Conservation (phyloP, 2,888 invertebrate species). For the Spialia ferax region DNA sequence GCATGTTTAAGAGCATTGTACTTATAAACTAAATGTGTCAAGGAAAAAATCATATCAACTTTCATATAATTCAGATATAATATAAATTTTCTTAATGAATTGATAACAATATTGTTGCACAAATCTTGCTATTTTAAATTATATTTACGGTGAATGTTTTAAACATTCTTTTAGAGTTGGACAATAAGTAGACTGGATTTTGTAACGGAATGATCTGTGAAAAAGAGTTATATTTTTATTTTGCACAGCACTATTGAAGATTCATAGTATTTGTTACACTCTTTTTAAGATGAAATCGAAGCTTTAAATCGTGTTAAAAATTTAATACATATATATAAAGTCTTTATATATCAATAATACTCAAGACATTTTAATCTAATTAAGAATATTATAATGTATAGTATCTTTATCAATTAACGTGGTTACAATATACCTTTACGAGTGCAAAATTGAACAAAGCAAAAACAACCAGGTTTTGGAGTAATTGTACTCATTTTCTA, state of each 20-base stretch:
- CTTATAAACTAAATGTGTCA: constrained; percentile 38
- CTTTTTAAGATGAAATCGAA: constrained; percentile 77
- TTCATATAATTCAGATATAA: constrained; percentile 21
- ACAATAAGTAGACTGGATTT: constrained; percentile 78
- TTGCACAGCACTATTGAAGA: constrained; percentile 49
- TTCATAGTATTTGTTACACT: constrained; percentile 57
- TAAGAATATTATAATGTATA: constrained; percentile 28
- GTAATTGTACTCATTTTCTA: not conserved
- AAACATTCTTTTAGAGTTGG: constrained; percentile 73
- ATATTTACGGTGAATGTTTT: constrained; percentile 62
- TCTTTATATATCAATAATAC: constrained; percentile 37
- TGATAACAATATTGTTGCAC: constrained; percentile 24
- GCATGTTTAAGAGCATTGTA: constrained; percentile 43
- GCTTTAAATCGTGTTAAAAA: constrained; percentile 82
- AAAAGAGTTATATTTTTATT: constrained; percentile 40
- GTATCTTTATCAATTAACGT: constrained; percentile 27
- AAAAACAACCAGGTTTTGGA: not conserved
- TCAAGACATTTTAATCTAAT: constrained; percentile 40
- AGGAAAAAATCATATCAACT: constrained; percentile 42
- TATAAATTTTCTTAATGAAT: constrained; percentile 1
- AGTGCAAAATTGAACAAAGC: constrained; percentile 25
- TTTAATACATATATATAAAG: constrained; percentile 50
- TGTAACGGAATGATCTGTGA: constrained; percentile 44
- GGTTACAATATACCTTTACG: not conserved
- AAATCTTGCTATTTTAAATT: constrained; percentile 34